Base-by-base conservation (phyloP, 2,797 vertebrate genomes). In the Rhabdomys pumilio region DNA sequence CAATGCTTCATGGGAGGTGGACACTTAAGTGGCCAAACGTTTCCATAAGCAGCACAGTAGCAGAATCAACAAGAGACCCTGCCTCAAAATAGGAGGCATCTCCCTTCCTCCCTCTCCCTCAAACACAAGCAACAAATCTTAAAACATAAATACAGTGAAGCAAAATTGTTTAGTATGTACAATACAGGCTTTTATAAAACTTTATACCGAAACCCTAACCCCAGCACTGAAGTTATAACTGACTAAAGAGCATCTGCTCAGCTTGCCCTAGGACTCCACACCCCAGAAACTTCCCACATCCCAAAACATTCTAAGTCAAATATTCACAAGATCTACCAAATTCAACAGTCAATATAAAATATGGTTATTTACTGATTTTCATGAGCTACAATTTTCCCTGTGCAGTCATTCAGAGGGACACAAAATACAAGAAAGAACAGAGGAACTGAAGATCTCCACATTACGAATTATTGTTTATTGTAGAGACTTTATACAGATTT, bases 401-500 rank as follows among this genome's bases (percentile, higher is more conserved):
- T 57, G 85, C 15, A 47, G 19, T 13, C 4, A 91, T 47, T 87
- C 29, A 75, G 41, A 75, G 91, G 73, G 41, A 72, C 82, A 96
- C 11, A 87, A 82, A 91, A 59, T 9, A 76, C 17, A 89, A 53
- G n/a, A 92, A 85, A 79, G 83, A 88, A 13, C 44, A 63, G 76
- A 67, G 34, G 31, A 82, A 47, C 15, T 87, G 93, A 75, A 63
- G 59, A 63, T 69, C 19, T 95, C 93, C 44, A 67, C 59, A 80
- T 8, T n/a, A n/a, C 41, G 57, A n/a, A 34, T 59, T 44, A 79
- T 53, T 80, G 29, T 61, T 61, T 89, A 34, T 1, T 34, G 8
- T 72, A n/a, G 61, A 17, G 63, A 15, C 26, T 38, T 86, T 93
- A 85, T 24, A 47, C 84, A 86, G 53, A 95, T 34, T 94, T 76